Evolutionary conservation across 2,888 invertebrate genomes (phyloP), one percentile per base, ranked within the genome.

Genomic region (Cryptocephalus primarius): DNA sequence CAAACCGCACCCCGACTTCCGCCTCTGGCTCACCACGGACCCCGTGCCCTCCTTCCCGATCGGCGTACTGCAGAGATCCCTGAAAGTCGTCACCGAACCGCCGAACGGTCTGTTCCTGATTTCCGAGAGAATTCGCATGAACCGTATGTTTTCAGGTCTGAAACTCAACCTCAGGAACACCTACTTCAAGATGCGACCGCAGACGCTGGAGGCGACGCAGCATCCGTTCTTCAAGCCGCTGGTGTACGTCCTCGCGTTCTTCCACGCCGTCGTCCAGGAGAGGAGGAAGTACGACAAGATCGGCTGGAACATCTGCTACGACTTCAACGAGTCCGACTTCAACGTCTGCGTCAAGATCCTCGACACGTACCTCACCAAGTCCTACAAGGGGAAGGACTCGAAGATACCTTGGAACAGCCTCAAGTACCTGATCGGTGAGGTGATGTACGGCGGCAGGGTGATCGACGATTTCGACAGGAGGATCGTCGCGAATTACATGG

Each of bases 401-500:
- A 77, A 80, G 46, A 80, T 91, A 45, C 92, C 93, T 0, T 94
- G 94, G 94, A 82, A 82, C 56, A 91, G 88, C 62, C 76, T 94
- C 44, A 92, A 91, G 63, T 94, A 93, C 67, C 73, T 94, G 1
- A 89, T 94, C 57, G 93, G 93, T 48, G 93, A 94, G 76, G 91
- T 93, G 31, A 93, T 94, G 89, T 94, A 94, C 65, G 94, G 94
- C 31, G 94, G 94, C 1, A 78, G 92, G 44, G 89, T 94, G 33
- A 93, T 92, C 55, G 93, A 94, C 67, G 83, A 87, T 66, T 93
- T 83, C 71, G 94, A 94, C 70, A 78, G 92, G 9, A 80, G 93
- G 51, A 84, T 92, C 9, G 83, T 91, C 2, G 75, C 79, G 54
- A 88, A 85, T 0, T 94, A 93, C 70, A 90, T 93, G 88, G 83